Percentiles rank a stretch among this genome's conserved stretches.
Evolutionary conservation across 2,888 invertebrate genomes (phyloP).

Genomic region (Gibbula magus): DNA sequence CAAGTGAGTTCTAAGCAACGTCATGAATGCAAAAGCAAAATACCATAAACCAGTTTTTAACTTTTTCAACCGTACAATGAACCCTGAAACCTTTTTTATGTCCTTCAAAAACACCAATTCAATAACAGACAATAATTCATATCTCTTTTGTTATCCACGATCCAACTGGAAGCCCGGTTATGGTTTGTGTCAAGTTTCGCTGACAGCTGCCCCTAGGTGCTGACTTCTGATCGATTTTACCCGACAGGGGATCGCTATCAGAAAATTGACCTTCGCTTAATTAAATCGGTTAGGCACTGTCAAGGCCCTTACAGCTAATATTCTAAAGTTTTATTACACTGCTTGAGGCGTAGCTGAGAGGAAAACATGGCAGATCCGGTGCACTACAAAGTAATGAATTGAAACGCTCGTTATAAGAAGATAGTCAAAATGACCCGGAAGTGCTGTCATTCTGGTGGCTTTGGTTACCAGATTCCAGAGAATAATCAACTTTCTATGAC

Average conservation of each 20-base stretch:
- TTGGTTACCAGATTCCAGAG: not conserved
- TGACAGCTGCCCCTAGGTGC: no score
- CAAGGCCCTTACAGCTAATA: not conserved
- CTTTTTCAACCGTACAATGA: no score
- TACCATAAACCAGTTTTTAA: no score
- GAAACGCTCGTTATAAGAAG: constrained; percentile 3
- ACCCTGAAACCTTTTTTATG: no score
- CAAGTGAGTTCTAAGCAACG: no score
- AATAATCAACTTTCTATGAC: no score
- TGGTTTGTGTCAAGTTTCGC: no score
- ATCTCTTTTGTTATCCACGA: no score
- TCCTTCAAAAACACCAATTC: no score
- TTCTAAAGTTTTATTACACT: not conserved
- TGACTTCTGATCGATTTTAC: not conserved
- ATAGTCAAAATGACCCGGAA: not conserved
- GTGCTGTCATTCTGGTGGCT: not conserved
- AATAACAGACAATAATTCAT: no score
- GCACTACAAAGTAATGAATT: not conserved
- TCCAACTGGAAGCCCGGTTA: no score
- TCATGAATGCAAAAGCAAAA: no score
- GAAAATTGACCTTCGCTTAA: constrained; percentile 5
- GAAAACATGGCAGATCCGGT: not conserved
- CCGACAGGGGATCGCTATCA: not conserved
- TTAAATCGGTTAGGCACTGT: constrained; percentile 1
- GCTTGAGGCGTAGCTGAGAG: not conserved